Percentiles rank a stretch among this genome's conserved stretches.
Conservation (phyloP, 1,140 invertebrate genomes). For the Eriocheir sinensis region DNA sequence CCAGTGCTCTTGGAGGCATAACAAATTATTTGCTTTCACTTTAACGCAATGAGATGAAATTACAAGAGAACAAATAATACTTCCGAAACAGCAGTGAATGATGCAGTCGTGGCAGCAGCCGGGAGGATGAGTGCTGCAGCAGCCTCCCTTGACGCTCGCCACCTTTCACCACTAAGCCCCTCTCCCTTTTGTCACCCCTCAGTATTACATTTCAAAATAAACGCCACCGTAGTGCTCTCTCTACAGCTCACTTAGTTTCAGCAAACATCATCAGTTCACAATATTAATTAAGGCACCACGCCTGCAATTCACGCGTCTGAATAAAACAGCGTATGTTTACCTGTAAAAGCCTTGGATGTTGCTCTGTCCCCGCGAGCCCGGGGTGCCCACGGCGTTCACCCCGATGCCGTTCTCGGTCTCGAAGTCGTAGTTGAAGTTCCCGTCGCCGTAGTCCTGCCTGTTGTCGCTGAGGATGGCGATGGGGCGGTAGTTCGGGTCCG, state of each 20-base stretch:
- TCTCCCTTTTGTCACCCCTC: no score
- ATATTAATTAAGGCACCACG: not conserved
- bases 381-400: not conserved
- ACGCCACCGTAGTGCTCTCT: not conserved
- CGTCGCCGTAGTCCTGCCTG: slow-evolving; percentile 25
- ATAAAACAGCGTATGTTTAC: not conserved
- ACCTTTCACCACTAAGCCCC: no score
- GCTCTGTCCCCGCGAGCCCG: slow-evolving; percentile 8
- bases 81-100: no score
- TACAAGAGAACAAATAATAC: no score
- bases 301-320: not conserved
- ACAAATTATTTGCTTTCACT: no score
- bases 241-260: not conserved
- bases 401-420: slow-evolving; percentile 41
- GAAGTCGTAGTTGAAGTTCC: slow-evolving; percentile 32
- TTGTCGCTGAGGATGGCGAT: slow-evolving; percentile 48
- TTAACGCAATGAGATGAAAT: no score
- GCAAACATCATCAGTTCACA: not conserved
- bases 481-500: not conserved
- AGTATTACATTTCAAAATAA: no score
- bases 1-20: no score
- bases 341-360: slow-evolving; percentile 44
- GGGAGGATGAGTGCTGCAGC: no score
- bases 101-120: no score
- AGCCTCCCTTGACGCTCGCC: no score